These are phyloP conservation scores for Mythimna impura DNA, from an alignment of 2,888 invertebrate species.

Conservation along the genomic window DNA sequence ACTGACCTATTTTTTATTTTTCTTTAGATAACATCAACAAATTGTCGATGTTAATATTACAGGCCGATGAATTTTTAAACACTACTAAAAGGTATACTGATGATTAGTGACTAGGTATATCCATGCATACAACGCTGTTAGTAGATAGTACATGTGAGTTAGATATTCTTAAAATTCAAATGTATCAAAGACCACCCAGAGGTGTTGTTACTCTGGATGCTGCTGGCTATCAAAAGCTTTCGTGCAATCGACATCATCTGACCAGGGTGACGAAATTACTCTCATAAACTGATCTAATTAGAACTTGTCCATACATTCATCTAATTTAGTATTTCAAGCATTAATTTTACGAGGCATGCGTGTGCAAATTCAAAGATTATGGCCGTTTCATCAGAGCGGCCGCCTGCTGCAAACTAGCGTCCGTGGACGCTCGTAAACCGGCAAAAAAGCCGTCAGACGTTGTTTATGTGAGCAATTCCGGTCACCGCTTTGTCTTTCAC, in stretches of 20 bases:
- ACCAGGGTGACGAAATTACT: slow-evolving; percentile 2
- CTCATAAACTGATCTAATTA: slow-evolving; percentile 26
- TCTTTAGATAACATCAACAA: too few species aligned
- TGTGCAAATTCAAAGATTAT: slow-evolving; percentile 52
- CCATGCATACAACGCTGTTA: neutral
- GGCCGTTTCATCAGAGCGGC: slow-evolving; percentile 49
- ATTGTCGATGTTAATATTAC: neutral
- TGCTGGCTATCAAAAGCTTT: neutral
- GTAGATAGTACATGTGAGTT: too few species aligned
- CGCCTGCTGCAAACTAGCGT: slow-evolving; percentile 58
- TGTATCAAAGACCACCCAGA: neutral
- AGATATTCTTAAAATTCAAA: neutral
- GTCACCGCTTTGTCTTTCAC: slow-evolving; percentile 87
- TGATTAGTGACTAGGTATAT: neutral
- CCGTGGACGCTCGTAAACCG: slow-evolving; percentile 77
- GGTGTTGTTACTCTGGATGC: too few species aligned
- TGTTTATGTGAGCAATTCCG: slow-evolving; percentile 88
- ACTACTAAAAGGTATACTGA: neutral
- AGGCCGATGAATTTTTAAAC: neutral
- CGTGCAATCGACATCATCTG: slow-evolving; percentile 2
- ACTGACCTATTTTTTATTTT: too few species aligned
- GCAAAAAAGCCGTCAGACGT: slow-evolving; percentile 87
- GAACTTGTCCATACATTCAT: slow-evolving; percentile 21
- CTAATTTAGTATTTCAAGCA: slow-evolving; percentile 29
- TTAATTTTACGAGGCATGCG: slow-evolving; percentile 38